These are phyloP conservation scores for Apis mellifera DNA, from an alignment of 1,140 invertebrate species.

Conservation along the genomic window DNA sequence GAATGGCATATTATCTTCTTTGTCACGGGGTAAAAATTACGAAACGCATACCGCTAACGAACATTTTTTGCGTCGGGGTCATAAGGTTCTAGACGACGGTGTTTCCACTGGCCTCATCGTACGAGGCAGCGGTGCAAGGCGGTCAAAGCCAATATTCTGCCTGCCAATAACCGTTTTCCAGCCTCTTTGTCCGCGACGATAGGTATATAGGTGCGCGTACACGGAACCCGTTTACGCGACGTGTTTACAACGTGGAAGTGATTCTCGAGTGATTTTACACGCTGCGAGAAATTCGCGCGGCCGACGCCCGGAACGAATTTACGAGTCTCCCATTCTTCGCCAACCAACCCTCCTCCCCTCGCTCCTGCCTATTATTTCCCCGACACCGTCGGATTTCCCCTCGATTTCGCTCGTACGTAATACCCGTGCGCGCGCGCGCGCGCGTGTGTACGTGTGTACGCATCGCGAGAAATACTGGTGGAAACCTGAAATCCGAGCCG, in stretches of 20 bases:
- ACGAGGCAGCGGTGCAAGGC: neutral
- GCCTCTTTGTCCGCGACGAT: conserved; percentile 43
- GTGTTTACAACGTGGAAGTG: conserved; percentile 48
- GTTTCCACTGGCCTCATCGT: conserved; percentile 8
- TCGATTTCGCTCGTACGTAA: neutral
- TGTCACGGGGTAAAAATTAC: conserved; percentile 28
- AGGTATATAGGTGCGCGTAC: conserved; percentile 34
- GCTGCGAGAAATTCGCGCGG: conserved; percentile 40
- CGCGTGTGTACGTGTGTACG: no score
- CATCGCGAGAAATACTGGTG: neutral
- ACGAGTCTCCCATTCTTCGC: conserved; percentile 43
- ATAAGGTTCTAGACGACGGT: neutral
- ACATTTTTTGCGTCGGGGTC: conserved; percentile 19
- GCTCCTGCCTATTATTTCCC: conserved; percentile 28
- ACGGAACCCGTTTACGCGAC: conserved; percentile 48
- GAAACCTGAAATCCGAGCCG: neutral
- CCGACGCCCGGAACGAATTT: conserved; percentile 45
- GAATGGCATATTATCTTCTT: conserved; percentile 31
- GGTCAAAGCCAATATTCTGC: conserved; percentile 40
- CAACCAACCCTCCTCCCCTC: no score
- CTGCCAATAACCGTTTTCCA: conserved; percentile 51
- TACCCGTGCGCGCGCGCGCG: neutral
- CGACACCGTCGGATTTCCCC: conserved; percentile 8
- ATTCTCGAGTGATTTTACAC: conserved; percentile 49
- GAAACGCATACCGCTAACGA: conserved; percentile 22